These are phyloP conservation scores for Formica exsecta DNA, from an alignment of 1,140 invertebrate species.

Conservation along the genomic window DNA sequence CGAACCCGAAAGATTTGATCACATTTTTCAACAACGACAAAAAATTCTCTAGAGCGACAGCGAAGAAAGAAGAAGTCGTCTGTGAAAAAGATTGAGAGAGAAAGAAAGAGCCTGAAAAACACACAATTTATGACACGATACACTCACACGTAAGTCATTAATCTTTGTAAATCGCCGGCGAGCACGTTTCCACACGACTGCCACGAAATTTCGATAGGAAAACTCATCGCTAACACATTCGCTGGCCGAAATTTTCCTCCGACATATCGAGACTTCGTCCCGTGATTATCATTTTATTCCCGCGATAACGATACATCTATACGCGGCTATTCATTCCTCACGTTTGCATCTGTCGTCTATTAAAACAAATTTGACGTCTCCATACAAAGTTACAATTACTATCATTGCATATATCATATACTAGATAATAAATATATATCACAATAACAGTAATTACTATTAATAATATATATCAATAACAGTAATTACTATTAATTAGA, in stretches of 20 bases:
- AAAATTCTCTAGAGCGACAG: slow-evolving; percentile 30
- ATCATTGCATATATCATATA: background rate
- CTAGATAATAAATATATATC: background rate
- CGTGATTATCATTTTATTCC: slow-evolving; percentile 17
- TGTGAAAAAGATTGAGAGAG: slow-evolving; percentile 10
- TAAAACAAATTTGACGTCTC: background rate
- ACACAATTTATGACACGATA: slow-evolving; percentile 70
- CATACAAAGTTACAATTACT: background rate
- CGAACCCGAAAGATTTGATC: slow-evolving; percentile 53
- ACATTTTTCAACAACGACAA: slow-evolving; percentile 60
- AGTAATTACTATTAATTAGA: background rate
- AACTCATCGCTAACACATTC: slow-evolving; percentile 60
- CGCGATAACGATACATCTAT: background rate
- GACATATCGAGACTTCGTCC: background rate
- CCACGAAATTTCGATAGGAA: slow-evolving; percentile 64
- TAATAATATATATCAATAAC: background rate
- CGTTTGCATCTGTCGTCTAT: background rate
- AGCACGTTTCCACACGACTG: slow-evolving; percentile 66
- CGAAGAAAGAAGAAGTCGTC: slow-evolving; percentile 19
- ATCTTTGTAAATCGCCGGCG: slow-evolving; percentile 66
- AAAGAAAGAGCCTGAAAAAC: slow-evolving; percentile 39
- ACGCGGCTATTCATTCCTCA: background rate
- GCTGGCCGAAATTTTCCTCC: background rate
- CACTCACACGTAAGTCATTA: slow-evolving; percentile 63
- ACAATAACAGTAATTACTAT: background rate